A percentile compares a stretch with the other conserved stretches of the same genome.
Evolutionary conservation across 2,888 invertebrate species (phyloP).

Genomic region (Eupithecia centaureata): DNA sequence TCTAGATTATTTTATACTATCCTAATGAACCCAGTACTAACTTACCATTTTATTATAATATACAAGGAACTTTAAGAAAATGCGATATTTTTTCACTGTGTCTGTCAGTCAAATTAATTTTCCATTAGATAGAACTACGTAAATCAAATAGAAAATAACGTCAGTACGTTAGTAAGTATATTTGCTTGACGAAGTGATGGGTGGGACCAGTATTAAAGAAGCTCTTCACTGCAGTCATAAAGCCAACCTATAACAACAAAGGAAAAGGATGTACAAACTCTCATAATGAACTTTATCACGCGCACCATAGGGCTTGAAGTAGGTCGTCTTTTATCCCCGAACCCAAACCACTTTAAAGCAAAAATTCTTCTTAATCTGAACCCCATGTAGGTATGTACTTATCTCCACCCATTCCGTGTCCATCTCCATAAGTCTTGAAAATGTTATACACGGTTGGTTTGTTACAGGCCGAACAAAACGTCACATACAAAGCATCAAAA

Average conservation of each 20-base stretch:
- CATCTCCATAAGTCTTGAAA: constrained; percentile 40
- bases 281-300: not conserved
- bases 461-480: not conserved
- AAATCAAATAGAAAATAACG: not conserved
- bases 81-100: not conserved
- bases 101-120: not conserved
- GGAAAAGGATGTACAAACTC: not conserved
- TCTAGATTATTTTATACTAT: too few species aligned
- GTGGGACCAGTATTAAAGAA: constrained; percentile 3
- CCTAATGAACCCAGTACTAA: too few species aligned
- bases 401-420: constrained; percentile 60
- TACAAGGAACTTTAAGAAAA: too few species aligned
- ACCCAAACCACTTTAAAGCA: constrained; percentile 18
- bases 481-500: too few species aligned
- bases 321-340: not conserved
- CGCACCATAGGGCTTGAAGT: constrained; percentile 1
- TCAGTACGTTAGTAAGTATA: not conserved
- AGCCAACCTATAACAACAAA: constrained; percentile 40
- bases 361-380: constrained; percentile 19
- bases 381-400: constrained; percentile 41
- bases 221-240: constrained; percentile 30
- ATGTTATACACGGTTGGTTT: not conserved
- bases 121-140: not conserved
- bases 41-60: too few species aligned
- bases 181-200: not conserved